A percentile compares a stretch with the other conserved stretches of the same genome.
Conservation (phyloP, 2,797 vertebrate species). For the Cirrhinus mrigala region DNA sequence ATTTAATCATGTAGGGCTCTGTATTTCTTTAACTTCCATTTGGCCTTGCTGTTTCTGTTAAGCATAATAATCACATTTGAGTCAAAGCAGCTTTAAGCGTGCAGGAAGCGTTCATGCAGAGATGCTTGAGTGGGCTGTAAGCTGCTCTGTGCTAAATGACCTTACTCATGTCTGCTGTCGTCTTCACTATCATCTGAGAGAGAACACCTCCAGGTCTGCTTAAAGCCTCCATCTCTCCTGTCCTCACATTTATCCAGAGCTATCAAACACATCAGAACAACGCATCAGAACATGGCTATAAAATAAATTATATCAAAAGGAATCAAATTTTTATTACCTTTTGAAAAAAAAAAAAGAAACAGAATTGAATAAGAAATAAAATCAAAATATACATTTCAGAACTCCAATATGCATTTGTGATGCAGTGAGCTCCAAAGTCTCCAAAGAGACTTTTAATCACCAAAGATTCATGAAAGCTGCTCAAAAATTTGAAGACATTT, state of each 20-base stretch:
- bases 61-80: not conserved
- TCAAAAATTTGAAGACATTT: too few species aligned
- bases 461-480: too few species aligned
- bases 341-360: too few species aligned
- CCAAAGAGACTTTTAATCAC: too few species aligned
- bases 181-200: constrained; percentile 85
- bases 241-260: constrained; percentile 91
- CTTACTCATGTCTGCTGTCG: constrained; percentile 93
- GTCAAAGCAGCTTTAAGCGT: not conserved
- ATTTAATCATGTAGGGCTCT: not conserved
- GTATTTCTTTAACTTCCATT: not conserved
- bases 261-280: constrained; percentile 78
- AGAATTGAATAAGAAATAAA: not conserved
- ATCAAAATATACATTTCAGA: not conserved
- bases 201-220: constrained; percentile 28
- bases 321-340: not conserved
- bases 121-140: not conserved
- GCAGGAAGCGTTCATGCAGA: constrained; percentile 3
- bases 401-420: too few species aligned
- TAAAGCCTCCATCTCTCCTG: constrained; percentile 90
- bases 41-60: not conserved
- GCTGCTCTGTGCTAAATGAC: not conserved
- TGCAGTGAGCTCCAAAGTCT: too few species aligned
- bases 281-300: constrained; percentile 25
- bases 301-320: not conserved